Evolutionary conservation across 64 coral and sea anemone genomes (phyloP).

Genomic region (Stichodactyla helianthus): DNA sequence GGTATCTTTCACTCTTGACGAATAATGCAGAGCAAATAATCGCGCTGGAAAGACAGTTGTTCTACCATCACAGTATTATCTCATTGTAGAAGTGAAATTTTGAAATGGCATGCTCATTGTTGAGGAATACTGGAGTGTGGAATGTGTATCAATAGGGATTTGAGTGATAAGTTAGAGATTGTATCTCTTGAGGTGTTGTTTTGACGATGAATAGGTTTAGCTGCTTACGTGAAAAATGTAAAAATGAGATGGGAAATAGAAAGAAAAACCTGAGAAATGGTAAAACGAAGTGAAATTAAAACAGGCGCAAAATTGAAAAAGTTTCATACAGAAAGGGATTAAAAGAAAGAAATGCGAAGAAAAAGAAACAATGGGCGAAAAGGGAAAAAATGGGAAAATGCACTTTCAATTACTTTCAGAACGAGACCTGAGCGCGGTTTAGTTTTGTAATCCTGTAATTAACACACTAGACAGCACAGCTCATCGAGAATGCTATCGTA

Average conservation of each 20-base stretch:
- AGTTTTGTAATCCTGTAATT: conserved; percentile 1
- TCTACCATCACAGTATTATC: not conserved
- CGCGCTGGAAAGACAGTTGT: conserved; percentile 7
- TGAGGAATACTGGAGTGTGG: not conserved
- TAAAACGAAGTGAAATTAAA: not conserved
- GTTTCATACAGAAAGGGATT: not conserved
- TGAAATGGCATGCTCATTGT: not conserved
- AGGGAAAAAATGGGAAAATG: not conserved
- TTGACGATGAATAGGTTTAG: not conserved
- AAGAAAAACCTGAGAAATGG: not conserved
- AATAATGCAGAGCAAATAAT: conserved; percentile 14
- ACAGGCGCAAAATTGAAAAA: not conserved
- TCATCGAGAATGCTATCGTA: not conserved
- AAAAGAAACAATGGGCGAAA: not conserved
- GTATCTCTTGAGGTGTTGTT: not conserved
- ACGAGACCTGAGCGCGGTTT: not conserved
- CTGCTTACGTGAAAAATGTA: not conserved
- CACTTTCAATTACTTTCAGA: no score
- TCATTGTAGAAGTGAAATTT: not conserved
- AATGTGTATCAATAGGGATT: not conserved
- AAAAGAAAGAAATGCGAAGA: not conserved
- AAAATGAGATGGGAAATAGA: not conserved
- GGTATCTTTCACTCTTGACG: not conserved
- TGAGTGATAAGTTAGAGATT: not conserved
- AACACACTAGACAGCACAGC: not conserved